Conservation (phyloP, 2,888 invertebrate genomes). For the Napeogenes sylphis region DNA sequence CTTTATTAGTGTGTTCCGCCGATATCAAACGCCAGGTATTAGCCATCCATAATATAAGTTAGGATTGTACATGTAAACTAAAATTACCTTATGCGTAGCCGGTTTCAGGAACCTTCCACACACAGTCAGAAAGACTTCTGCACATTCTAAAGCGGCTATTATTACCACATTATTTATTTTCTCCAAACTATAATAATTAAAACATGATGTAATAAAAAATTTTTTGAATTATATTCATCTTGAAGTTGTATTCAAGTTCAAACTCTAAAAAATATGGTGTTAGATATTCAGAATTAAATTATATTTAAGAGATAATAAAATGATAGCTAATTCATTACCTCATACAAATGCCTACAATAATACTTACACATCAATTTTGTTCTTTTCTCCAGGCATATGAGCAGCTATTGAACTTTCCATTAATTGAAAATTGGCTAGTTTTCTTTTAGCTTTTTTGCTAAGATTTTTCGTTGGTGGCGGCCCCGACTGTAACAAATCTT, state of each 20-base stretch:
- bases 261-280: neutral
- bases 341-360: too few relatives aligned
- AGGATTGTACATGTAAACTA: neutral
- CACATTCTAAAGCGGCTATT: slow-evolving; percentile 58
- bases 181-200: slow-evolving; percentile 40
- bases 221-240: too few relatives aligned
- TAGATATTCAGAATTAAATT: neutral
- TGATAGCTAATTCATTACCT: too few relatives aligned
- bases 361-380: slow-evolving; percentile 51
- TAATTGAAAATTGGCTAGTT: slow-evolving; percentile 54
- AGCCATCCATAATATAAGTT: neutral
- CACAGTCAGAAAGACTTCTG: slow-evolving; percentile 54
- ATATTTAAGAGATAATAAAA: neutral
- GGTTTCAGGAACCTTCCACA: slow-evolving; percentile 64
- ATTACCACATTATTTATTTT: slow-evolving; percentile 54
- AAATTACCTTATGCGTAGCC: slow-evolving; percentile 55
- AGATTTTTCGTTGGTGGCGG: slow-evolving; percentile 56
- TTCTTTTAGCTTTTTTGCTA: slow-evolving; percentile 66
- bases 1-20: too few relatives aligned
- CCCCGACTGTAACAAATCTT: slow-evolving; percentile 46
- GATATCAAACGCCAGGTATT: too few relatives aligned
- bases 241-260: neutral
- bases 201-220: too few relatives aligned
- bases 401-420: slow-evolving; percentile 54
- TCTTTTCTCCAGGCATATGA: slow-evolving; percentile 58